Evolutionary conservation across 2,888 invertebrate species (phyloP).

Genomic region (Thereva unica): DNA sequence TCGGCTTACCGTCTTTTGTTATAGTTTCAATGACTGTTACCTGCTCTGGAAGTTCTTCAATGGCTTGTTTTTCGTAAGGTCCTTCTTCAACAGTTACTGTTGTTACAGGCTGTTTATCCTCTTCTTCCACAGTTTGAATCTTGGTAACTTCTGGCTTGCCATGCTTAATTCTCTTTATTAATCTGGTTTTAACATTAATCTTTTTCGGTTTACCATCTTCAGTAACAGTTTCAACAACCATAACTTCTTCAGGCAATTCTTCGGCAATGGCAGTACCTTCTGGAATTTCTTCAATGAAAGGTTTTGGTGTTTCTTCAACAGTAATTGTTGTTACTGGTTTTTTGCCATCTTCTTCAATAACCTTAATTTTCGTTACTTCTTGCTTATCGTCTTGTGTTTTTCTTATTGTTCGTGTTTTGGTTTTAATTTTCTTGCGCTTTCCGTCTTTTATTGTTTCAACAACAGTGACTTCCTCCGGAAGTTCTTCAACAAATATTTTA

Average conservation of each 20-base stretch:
- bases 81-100: slow-evolving; percentile 45
- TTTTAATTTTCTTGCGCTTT: slow-evolving; percentile 48
- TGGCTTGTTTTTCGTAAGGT: slow-evolving; percentile 52
- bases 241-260: slow-evolving; percentile 47
- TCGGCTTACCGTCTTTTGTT: slow-evolving; percentile 51
- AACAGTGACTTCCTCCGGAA: slow-evolving; percentile 47
- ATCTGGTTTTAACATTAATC: slow-evolving; percentile 50
- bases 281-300: slow-evolving; percentile 43
- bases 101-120: slow-evolving; percentile 48
- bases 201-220: slow-evolving; percentile 49
- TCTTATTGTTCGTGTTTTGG: slow-evolving; percentile 47
- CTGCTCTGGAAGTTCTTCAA: slow-evolving; percentile 52
- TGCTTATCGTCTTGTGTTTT: slow-evolving; percentile 49
- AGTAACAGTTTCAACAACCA: slow-evolving; percentile 57
- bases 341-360: slow-evolving; percentile 55
- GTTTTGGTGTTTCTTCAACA: slow-evolving; percentile 42
- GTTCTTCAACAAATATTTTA: slow-evolving; percentile 46
- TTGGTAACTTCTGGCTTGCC: slow-evolving; percentile 45
- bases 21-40: slow-evolving; percentile 55
- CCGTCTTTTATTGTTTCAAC: slow-evolving; percentile 47
- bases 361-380: slow-evolving; percentile 57
- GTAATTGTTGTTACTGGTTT: slow-evolving; percentile 49
- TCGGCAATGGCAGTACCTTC: slow-evolving; percentile 12
- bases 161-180: slow-evolving; percentile 49
- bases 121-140: slow-evolving; percentile 48